phyloP scores from a whole-genome alignment of 1,140 invertebrate species.

The Calephelis nemesis region DNA sequence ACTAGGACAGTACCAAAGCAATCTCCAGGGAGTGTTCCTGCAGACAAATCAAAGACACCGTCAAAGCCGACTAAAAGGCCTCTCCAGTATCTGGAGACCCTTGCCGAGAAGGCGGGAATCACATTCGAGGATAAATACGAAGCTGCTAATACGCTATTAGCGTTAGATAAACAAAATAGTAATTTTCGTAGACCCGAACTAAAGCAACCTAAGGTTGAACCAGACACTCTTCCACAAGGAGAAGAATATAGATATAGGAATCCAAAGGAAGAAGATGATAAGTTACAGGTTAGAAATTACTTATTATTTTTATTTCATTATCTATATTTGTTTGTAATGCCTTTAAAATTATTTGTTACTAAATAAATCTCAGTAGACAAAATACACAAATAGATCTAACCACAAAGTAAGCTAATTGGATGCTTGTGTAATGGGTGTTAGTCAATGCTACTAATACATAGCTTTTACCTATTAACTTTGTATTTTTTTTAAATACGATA shows the following conservation, averaged over 20 bases:
- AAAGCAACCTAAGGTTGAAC: conserved; percentile 62
- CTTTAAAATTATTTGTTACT: no score
- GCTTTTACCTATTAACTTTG: no score
- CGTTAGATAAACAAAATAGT: conserved; percentile 76
- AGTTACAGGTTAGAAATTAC: conserved; percentile 51
- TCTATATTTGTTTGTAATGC: no score
- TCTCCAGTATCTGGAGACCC: conserved; percentile 83
- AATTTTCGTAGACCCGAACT: conserved; percentile 59
- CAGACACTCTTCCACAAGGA: conserved; percentile 49
- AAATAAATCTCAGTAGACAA: no score
- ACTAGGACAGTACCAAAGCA: conserved; percentile 63
- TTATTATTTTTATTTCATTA: background rate
- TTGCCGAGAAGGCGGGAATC: conserved; percentile 84
- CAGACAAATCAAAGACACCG: conserved; percentile 51
- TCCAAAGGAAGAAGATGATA: conserved; percentile 72
- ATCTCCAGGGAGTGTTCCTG: conserved; percentile 47
- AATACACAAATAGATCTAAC: no score
- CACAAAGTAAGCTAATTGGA: no score
- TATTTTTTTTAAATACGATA: no score
- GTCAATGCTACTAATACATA: no score
- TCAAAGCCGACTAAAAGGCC: conserved; percentile 69
- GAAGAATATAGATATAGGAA: conserved; percentile 67
- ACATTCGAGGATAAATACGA: conserved; percentile 85
- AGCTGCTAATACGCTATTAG: conserved; percentile 80
- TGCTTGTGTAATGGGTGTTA: no score